These are phyloP conservation scores for Oxyteleia sp. DNA, from an alignment of 2,888 invertebrate species.

Conservation along the genomic window DNA sequence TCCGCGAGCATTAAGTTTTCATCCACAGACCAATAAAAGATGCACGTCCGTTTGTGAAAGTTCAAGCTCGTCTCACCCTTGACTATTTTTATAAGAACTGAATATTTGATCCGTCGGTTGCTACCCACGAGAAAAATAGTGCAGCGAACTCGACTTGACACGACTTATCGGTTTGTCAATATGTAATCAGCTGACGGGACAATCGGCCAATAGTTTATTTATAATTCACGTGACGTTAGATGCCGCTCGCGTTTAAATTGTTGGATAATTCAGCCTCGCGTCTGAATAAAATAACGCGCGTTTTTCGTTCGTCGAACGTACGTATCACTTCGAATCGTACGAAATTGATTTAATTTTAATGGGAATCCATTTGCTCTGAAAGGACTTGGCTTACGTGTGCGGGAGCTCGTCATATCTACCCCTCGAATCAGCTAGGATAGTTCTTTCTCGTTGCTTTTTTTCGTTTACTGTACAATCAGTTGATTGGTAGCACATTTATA, in stretches of 20 bases:
- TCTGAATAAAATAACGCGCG: not conserved
- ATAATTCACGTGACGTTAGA: constrained; percentile 47
- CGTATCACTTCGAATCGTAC: constrained; percentile 19
- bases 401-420: constrained; percentile 47
- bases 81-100: constrained; percentile 32
- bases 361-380: constrained; percentile 56
- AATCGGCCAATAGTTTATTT: constrained; percentile 62
- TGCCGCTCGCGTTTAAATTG: constrained; percentile 20
- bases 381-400: constrained; percentile 44
- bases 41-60: not conserved
- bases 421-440: constrained; percentile 49
- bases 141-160: constrained; percentile 64
- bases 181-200: constrained; percentile 84
- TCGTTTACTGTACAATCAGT: constrained; percentile 40
- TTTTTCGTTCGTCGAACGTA: not conserved
- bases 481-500: constrained; percentile 27
- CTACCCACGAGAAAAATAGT: constrained; percentile 65
- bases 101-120: constrained; percentile 58
- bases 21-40: not conserved
- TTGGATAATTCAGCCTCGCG: not conserved
- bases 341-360: constrained; percentile 59
- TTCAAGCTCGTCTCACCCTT: constrained; percentile 16
- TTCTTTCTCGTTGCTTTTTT: constrained; percentile 37
- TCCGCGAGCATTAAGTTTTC: not conserved
- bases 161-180: constrained; percentile 84